phyloP scores from a whole-genome alignment of 2,113 vertebrate species.

The Nipponia nippon region DNA sequence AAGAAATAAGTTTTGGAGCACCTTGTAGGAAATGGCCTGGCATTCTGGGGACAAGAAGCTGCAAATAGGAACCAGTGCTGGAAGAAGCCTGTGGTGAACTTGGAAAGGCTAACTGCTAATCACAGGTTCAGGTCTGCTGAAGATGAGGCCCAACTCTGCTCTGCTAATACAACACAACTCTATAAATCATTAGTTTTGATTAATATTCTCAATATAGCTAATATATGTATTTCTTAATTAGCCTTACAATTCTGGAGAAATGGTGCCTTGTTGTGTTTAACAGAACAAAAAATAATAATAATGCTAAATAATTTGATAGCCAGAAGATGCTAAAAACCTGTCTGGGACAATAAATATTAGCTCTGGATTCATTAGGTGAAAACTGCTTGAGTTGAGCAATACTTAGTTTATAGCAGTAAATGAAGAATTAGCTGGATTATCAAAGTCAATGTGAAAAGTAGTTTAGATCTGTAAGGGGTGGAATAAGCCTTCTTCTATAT shows the following conservation, averaged over 20 bases:
- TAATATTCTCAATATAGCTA: background rate
- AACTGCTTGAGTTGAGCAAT: background rate
- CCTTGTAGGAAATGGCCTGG: background rate
- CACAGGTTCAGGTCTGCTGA: background rate
- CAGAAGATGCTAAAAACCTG: constrained; percentile 28
- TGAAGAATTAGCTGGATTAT: constrained; percentile 5
- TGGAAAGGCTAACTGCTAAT: background rate
- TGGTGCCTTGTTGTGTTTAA: constrained; percentile 1
- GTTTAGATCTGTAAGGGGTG: background rate
- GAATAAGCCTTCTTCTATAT: background rate
- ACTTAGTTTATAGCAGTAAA: background rate
- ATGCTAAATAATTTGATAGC: constrained; percentile 30
- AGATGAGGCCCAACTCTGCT: background rate
- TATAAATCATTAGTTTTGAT: background rate
- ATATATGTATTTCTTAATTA: background rate
- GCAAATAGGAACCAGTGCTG: background rate
- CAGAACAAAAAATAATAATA: constrained; percentile 3
- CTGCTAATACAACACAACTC: background rate
- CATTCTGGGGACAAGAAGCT: background rate
- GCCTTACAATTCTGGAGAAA: constrained; percentile 35
- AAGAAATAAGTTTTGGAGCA: background rate
- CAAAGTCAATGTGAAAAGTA: background rate
- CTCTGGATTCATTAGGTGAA: constrained; percentile 25
- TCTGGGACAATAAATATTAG: background rate
- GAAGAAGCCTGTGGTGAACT: background rate